These are phyloP conservation scores for Anguilla pacifica DNA, from an alignment of 2,797 vertebrate genomes.

Conservation along the genomic window DNA sequence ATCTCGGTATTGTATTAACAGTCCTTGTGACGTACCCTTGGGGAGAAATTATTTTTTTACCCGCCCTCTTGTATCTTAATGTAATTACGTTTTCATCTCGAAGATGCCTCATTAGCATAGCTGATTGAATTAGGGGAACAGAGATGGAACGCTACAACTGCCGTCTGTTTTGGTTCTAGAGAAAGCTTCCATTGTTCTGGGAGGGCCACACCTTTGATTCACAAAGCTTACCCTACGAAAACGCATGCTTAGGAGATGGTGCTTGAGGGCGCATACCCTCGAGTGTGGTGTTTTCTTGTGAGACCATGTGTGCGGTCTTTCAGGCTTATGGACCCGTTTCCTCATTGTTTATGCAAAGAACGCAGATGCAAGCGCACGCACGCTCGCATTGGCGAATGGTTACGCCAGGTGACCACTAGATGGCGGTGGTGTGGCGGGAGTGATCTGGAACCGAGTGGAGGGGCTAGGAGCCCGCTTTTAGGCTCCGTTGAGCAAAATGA, in stretches of 20 bases:
- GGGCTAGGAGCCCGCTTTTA: slow-evolving; percentile 30
- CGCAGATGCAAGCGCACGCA: slow-evolving; percentile 40
- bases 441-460: slow-evolving; percentile 29
- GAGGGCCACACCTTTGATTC: slow-evolving; percentile 13
- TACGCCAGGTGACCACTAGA: slow-evolving; percentile 63
- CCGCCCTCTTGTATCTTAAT: slow-evolving; percentile 6
- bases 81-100: slow-evolving; percentile 4
- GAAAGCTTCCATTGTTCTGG: not conserved
- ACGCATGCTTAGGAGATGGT: not conserved
- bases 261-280: not conserved
- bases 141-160: not conserved
- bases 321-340: not conserved
- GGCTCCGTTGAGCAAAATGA: slow-evolving; percentile 37
- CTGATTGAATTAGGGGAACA: slow-evolving; percentile 25
- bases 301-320: not conserved
- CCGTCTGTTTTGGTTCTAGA: not conserved
- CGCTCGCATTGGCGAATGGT: slow-evolving; percentile 18
- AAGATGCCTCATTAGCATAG: slow-evolving; percentile 23
- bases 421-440: slow-evolving; percentile 74
- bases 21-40: not conserved
- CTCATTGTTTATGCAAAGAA: slow-evolving; percentile 1
- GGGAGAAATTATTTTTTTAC: not conserved
- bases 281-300: not conserved
- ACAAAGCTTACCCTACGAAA: not conserved
- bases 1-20: not conserved